Evolutionary conservation across 2,888 invertebrate genomes (phyloP).

Genomic region (Sinohyriopsis cumingii): DNA sequence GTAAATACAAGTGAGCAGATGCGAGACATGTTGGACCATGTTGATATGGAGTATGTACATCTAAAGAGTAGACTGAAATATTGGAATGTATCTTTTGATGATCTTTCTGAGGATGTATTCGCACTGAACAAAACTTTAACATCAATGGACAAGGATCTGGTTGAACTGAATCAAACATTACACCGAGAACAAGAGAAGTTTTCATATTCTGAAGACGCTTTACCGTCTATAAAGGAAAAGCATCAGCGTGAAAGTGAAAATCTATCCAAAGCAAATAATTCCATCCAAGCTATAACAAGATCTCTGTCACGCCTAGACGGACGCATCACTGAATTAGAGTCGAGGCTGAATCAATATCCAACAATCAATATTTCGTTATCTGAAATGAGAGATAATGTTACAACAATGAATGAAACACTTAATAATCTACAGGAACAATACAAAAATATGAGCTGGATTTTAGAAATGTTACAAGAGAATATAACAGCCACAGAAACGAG

Average conservation of each 20-base stretch:
- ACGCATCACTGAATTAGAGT: constrained; percentile 19
- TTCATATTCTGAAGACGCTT: constrained; percentile 8
- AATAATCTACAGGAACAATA: constrained; percentile 32
- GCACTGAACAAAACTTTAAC: constrained; percentile 18
- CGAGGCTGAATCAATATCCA: constrained; percentile 15
- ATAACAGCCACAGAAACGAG: not conserved
- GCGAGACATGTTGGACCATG: too few relatives aligned
- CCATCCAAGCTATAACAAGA: constrained; percentile 19
- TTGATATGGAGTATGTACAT: too few relatives aligned
- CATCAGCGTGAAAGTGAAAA: constrained; percentile 17
- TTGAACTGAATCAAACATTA: constrained; percentile 17
- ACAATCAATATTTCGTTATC: constrained; percentile 25
- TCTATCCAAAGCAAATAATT: constrained; percentile 25
- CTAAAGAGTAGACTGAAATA: too few relatives aligned
- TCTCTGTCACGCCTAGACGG: constrained; percentile 16
- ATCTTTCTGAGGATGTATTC: constrained; percentile 1
- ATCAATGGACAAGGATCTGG: not conserved
- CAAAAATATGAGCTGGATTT: constrained; percentile 24
- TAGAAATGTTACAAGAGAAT: constrained; percentile 13
- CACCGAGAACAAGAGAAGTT: constrained; percentile 18
- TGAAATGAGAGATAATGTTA: constrained; percentile 21
- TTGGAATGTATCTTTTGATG: constrained; percentile 3
- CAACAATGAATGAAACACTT: constrained; percentile 25
- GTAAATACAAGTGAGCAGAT: too few relatives aligned
- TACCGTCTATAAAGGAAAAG: constrained; percentile 17